A percentile compares a stretch with the other conserved stretches of the same genome.
phyloP scores from a whole-genome alignment of 1,140 invertebrate genomes.

The Lutraria rhynchaena region DNA sequence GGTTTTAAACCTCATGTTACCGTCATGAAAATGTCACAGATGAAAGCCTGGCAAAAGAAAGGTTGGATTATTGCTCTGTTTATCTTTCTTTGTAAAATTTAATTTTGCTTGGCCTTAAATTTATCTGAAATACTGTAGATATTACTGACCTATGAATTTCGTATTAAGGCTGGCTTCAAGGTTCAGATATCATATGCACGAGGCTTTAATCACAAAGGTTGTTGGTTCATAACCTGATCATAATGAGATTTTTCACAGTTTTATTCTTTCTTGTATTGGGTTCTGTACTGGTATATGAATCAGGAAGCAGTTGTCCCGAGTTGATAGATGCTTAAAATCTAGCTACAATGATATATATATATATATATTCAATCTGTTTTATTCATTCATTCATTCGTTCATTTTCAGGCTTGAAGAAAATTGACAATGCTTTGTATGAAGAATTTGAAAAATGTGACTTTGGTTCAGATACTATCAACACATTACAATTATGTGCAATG shows the following conservation, averaged over 20 bases:
- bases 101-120: neutral
- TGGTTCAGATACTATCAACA: slow-evolving; percentile 37
- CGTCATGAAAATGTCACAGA: slow-evolving; percentile 57
- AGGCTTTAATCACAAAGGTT: neutral
- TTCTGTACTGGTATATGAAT: neutral
- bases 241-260: neutral
- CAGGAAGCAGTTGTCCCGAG: neutral
- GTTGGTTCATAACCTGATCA: neutral
- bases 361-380: neutral
- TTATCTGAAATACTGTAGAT: neutral
- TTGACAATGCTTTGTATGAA: slow-evolving; percentile 39
- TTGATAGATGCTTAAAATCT: neutral
- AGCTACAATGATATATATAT: neutral
- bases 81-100: neutral
- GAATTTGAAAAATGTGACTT: slow-evolving; percentile 44
- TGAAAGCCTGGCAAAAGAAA: slow-evolving; percentile 23
- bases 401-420: slow-evolving; percentile 55
- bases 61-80: neutral
- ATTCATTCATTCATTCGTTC: neutral
- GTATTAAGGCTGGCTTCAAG: neutral
- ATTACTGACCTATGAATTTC: neutral
- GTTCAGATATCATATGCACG: neutral
- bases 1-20: slow-evolving; percentile 62
- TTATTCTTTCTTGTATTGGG: neutral
- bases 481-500: slow-evolving; percentile 61